Evolutionary conservation across 1,140 invertebrate species (phyloP), one percentile per base, ranked within the genome.

Genomic region (Anagrus nilaparvatae): DNA sequence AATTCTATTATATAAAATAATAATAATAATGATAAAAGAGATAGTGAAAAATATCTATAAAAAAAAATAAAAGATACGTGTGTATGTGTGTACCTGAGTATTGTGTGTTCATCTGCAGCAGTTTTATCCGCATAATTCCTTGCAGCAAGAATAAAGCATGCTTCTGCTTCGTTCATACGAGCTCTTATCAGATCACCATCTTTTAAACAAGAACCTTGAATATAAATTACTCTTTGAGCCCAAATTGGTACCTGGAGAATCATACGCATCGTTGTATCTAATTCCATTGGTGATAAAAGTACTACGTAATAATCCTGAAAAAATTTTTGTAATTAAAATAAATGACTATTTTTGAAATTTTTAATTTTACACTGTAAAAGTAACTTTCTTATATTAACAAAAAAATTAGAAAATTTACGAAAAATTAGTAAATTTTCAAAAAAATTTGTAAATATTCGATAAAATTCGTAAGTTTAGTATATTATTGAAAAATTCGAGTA

Each of bases 301-400:
- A 98, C 93, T 19, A 97, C 93, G 62, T 92, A 96, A 61, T 90
- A 97, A 59, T 96, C 91, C 79, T 97, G 74, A n/a, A n/a, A n/a
- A n/a, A n/a, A n/a, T n/a, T n/a, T n/a, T n/a, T n/a, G n/a, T n/a
- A n/a, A n/a, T n/a, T n/a, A n/a, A n/a, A n/a, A n/a, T n/a, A n/a
- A n/a, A n/a, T n/a, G n/a, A n/a, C n/a, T n/a, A n/a, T n/a, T n/a
- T n/a, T n/a, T n/a, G n/a, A n/a, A n/a, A n/a, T n/a, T 10, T 13
- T 28, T 28, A 29, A 14, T 29, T 29, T 29, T 29, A 29, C 28
- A 29, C 14, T 6, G n/a, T 12, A 29, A 29, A 9, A n/a, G n/a
- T n/a, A n/a, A n/a, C n/a, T n/a, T n/a, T n/a, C n/a, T n/a, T n/a
- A n/a, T n/a, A n/a, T n/a, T n/a, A n/a, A n/a, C n/a, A n/a, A n/a